Evolutionary conservation across 2,113 vertebrate species (phyloP), one percentile per base, ranked within the genome.

Genomic region (Agelaius tricolor): DNA sequence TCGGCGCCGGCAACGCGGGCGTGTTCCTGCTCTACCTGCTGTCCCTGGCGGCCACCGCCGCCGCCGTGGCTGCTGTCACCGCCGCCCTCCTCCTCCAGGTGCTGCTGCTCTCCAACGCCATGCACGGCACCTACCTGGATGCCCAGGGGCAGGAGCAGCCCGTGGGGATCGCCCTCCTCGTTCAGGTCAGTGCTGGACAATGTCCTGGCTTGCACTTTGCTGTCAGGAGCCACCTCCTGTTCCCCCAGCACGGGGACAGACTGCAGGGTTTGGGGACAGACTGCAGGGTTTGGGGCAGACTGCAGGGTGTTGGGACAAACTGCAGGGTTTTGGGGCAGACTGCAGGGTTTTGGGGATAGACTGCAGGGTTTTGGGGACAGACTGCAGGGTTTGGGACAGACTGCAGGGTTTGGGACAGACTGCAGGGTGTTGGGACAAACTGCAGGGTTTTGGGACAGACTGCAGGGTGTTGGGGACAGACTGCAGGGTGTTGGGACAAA

Each of bases 1-100:
- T 99, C 0, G 99, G 99, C 1, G 98, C 98, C 67, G 97, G 96
- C 97, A 99, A 99, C 44, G 95, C 95, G 2, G 96, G 97, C 13
- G 97, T 98, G 92, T 99, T 99, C 98, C 87, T 99, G 73, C 84
- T 98, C 4, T 99, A 99, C 98, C 98, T 99, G 47, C 80, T 98
- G 30, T 98, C 98, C 0, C 80, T 99, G 95, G 98, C 97, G 0
- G 98, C 96, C 41, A 98, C 98, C 17, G 99, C 98, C 0, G 96
- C 76, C 0, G 80, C 97, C 61, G 22, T 99, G 0, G 97, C 98
- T 4, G 5, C 84, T 8, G 68, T 99, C 71, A 98, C 98, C 0
- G 61, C 79, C 2, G 92, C 98, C 1, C 96, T 99, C 91, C 97
- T 99, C 65, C 31, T 97, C 88, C 98, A 96, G 6, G 95, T 98